Base-by-base conservation (phyloP, 2,113 vertebrate genomes). In the Balaenoptera acutorostrata region DNA sequence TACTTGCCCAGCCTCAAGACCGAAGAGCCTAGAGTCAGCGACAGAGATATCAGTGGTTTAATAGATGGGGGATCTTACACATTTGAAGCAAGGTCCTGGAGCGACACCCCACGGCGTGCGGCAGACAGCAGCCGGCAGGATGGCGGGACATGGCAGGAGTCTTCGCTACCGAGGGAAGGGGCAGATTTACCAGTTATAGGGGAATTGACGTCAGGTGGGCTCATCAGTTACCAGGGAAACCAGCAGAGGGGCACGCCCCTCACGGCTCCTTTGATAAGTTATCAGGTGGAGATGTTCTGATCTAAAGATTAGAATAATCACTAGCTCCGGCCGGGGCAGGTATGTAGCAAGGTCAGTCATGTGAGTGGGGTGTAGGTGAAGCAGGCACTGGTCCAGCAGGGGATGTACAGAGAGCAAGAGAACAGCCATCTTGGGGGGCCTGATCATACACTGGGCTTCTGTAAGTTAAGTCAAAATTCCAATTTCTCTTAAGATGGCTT, bases 401-500 rank as follows among this genome's bases (percentile, higher is more conserved):
- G 64, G 33, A n/a, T n/a, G 31, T 8, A 66, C 64, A n/a, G 64
- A 66, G 33, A 18, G 31, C 64, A n/a, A 18, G 33, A 17, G 31
- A n/a, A n/a, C 64, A 15, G 33, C 64, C 64, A 66, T n/a, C 64
- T 17, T 66, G 64, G 14, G 15, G 9, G 64, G 64, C 64, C 31
- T 17, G 52, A 80, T 25, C 21, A 8, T 36, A 80, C 6, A 15
- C 52, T 80, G 9, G 44, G 71, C 46, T 87, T 71, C 61, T 52
- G 61, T 93, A 72, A 92, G 74, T 31, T 15, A 96, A 92, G 44
- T 68, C 41, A 92, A 95, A 96, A 94, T 83, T 93, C 31, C 90
- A 95, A 94, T 93, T 86, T 41, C 77, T 95, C 68, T 96, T 93
- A 89, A 69, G 92, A 90, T 36, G 83, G 52, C 74, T 87, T 44